Base-by-base conservation (phyloP, 2,797 vertebrate genomes). In the Meriones psammophilus region DNA sequence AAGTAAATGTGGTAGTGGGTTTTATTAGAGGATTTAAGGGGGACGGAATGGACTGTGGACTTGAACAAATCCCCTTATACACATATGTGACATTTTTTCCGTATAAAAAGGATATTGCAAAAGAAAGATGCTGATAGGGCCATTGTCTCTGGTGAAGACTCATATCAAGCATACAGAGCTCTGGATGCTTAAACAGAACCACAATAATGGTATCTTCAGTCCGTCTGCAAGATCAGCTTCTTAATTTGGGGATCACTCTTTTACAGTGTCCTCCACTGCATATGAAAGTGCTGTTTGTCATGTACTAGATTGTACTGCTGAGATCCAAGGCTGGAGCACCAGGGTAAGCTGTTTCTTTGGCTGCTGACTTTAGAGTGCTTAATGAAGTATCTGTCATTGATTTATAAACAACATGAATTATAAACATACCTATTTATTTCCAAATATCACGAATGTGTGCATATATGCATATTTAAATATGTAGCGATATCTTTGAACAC, bases 241-340 rank as follows among this genome's bases (percentile, higher is more conserved):
- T 68, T 81, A 60, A 39, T 39, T 88, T 85, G 0, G 2, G 33
- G 42, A 22, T 73, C 18, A 56, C 2, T 85, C 10, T 88, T 7
- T 28, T 58, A 5, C 2, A 73, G 46, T 39, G 30, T 12, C 36
- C 14, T 22, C 36, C 2, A n/a, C 20, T 39, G 1, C 12, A 6
- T 5, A 2, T 69, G 26, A 22, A 73, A 14, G 24, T n/a, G 64
- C 6, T n/a, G 6, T 64, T 54, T 94, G 64, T 56, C 33, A 9
- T 0, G 0, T 5, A 39, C 20, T 26, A 68, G 6, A 22, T 62
- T 69, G 36, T 1, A 0, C 24, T 79, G 1, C 22, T 14, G 4
- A 77, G 8, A 80, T 0, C 33, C 24, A 69, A 56, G 18, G 12
- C 36, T 88, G 46, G 18, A 2, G 10, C 71, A 68, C 1, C 3